A percentile compares a stretch with the other conserved stretches of the same genome.
phyloP scores from a whole-genome alignment of 53 echinoderm and acorn worm genomes.

The Holothuria scabra region DNA sequence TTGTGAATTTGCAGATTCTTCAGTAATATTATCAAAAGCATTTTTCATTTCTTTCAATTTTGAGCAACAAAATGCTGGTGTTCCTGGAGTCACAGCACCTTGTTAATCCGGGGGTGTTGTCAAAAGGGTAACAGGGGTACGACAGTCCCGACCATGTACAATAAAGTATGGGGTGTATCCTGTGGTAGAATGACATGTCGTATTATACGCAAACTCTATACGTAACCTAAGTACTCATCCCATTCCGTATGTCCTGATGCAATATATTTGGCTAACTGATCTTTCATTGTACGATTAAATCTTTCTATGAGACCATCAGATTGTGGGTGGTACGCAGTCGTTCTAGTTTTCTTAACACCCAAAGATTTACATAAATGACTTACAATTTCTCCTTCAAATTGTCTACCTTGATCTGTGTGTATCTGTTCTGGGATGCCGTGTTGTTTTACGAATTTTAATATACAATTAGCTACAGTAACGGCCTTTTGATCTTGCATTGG shows the following conservation, averaged over 20 bases:
- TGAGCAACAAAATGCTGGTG: neutral
- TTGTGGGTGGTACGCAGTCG: too few species aligned
- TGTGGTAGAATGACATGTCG: conserved; percentile 27
- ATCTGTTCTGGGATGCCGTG: too few species aligned
- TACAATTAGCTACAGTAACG: conserved; percentile 52
- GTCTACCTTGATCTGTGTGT: conserved; percentile 57
- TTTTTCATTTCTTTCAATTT: neutral
- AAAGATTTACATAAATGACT: neutral
- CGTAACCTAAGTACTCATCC: neutral
- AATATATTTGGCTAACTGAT: neutral
- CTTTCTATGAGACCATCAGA: too few species aligned
- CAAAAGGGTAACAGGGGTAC: conserved; percentile 4
- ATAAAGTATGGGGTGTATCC: conserved; percentile 40
- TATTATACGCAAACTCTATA: conserved; percentile 24
- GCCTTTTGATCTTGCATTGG: conserved; percentile 60
- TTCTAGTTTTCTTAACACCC: conserved; percentile 43
- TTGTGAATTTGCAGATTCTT: neutral
- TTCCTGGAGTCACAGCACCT: neutral
- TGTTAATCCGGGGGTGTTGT: neutral
- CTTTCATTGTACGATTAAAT: neutral
- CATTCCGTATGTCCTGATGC: neutral
- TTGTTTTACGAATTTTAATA: conserved; percentile 47
- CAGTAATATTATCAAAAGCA: neutral
- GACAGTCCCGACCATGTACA: conserved; percentile 8
- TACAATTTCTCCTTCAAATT: conserved; percentile 47